Conservation (phyloP, 2,888 invertebrate genomes). For the Apamea epomidion region DNA sequence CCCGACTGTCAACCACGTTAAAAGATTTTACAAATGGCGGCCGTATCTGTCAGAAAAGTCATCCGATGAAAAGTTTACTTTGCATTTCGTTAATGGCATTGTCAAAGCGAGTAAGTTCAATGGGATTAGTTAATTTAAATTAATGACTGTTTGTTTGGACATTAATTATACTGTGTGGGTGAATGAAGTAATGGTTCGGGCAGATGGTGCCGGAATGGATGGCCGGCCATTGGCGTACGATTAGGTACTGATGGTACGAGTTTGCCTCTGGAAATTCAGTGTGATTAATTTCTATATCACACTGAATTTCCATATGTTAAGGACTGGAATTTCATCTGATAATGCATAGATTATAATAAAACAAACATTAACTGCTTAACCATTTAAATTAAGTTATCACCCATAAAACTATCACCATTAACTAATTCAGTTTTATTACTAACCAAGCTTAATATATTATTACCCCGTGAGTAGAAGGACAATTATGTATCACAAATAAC, state of each 20-base stretch:
- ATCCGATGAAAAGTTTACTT: conserved; percentile 40
- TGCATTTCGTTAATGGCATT: conserved; percentile 50
- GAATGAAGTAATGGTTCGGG: conserved; percentile 47
- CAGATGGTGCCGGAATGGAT: conserved; percentile 58
- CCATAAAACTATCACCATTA: background rate
- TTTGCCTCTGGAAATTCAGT: conserved; percentile 1
- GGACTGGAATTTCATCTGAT: background rate
- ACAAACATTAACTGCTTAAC: background rate
- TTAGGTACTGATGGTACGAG: conserved; percentile 24
- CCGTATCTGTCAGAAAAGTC: conserved; percentile 34
- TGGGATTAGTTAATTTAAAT: conserved; percentile 50
- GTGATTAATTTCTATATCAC: conserved; percentile 31
- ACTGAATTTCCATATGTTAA: too few species aligned
- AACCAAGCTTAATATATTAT: conserved; percentile 9
- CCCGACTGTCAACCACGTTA: conserved; percentile 47
- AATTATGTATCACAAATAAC: conserved; percentile 39
- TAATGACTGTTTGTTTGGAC: conserved; percentile 56
- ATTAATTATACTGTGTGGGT: conserved; percentile 58
- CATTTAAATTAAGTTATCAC: background rate
- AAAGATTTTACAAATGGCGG: conserved; percentile 54
- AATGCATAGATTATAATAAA: background rate
- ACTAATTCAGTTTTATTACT: background rate
- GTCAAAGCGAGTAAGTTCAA: conserved; percentile 55
- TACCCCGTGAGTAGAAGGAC: conserved; percentile 23
- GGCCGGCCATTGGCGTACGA: conserved; percentile 40